A percentile compares a stretch with the other conserved stretches of the same genome.
phyloP scores from a whole-genome alignment of 2,888 invertebrate genomes.

The Barypeithes pellucidus region DNA sequence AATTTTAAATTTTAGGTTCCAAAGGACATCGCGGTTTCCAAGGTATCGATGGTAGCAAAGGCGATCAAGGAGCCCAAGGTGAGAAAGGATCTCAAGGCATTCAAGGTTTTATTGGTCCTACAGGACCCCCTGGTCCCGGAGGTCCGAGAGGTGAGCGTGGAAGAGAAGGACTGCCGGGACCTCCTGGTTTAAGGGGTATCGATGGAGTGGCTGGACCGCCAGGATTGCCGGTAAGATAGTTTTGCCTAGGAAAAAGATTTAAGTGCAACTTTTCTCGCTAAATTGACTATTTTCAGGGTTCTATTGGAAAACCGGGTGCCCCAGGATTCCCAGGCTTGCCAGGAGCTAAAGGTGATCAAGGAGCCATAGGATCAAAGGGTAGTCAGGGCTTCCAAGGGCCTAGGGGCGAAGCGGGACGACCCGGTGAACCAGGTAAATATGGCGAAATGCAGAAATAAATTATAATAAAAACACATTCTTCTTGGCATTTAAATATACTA shows the following conservation, averaged over 20 bases:
- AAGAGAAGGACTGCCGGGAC: constrained; percentile 85
- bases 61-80: constrained; percentile 83
- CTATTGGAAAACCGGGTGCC: constrained; percentile 86
- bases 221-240: constrained; percentile 78
- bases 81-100: constrained; percentile 83
- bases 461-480: too few relatives aligned
- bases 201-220: constrained; percentile 87
- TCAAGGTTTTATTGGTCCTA: constrained; percentile 79
- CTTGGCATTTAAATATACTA: too few relatives aligned
- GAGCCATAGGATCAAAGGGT: constrained; percentile 83
- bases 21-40: constrained; percentile 89
- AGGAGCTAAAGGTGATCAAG: constrained; percentile 87
- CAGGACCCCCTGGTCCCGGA: constrained; percentile 83
- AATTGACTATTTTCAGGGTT: constrained; percentile 73
- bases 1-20: constrained; percentile 23
- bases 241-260: too few relatives aligned
- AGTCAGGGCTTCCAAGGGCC: constrained; percentile 88
- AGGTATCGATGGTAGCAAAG: constrained; percentile 87
- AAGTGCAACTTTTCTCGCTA: too few relatives aligned
- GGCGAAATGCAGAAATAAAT: too few relatives aligned
- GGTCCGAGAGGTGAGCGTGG: constrained; percentile 90
- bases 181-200: constrained; percentile 84
- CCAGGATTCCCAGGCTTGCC: constrained; percentile 90
- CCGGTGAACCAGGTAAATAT: constrained; percentile 73
- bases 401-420: constrained; percentile 84